Conservation (phyloP, 2,888 invertebrate genomes). For the Cylloceria caligata region DNA sequence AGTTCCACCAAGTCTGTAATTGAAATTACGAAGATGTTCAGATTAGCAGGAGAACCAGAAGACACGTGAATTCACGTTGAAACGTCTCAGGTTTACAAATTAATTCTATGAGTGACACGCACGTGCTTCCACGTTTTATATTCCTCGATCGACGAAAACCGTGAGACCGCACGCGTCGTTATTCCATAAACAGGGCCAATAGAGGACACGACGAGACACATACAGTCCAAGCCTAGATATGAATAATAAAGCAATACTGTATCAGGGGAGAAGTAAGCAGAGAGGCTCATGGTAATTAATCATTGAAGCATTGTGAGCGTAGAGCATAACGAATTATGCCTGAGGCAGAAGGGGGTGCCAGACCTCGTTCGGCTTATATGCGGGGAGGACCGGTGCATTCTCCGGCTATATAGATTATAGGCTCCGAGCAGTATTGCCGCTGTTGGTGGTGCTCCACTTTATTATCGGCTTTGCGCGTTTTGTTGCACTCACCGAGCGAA, state of each 20-base stretch:
- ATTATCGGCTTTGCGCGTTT: slow-evolving; percentile 58
- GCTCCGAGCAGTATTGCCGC: slow-evolving; percentile 38
- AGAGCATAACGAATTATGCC: slow-evolving; percentile 56
- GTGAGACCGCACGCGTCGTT: slow-evolving; percentile 63
- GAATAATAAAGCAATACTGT: slow-evolving; percentile 2
- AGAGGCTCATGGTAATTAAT: slow-evolving; percentile 43
- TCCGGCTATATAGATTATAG: slow-evolving; percentile 38
- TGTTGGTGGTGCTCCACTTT: slow-evolving; percentile 51
- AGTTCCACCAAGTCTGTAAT: no score
- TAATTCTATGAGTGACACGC: slow-evolving; percentile 55
- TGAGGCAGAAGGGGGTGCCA: slow-evolving; percentile 12
- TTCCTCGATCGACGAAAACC: slow-evolving; percentile 32
- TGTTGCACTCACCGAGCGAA: slow-evolving; percentile 41
- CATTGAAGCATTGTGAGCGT: slow-evolving; percentile 44
- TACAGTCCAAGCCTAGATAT: not conserved
- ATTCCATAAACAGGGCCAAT: slow-evolving; percentile 8
- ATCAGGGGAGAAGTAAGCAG: slow-evolving; percentile 8
- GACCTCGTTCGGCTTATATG: slow-evolving; percentile 2
- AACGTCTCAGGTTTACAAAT: slow-evolving; percentile 38
- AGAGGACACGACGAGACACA: not conserved
- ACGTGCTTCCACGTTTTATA: slow-evolving; percentile 51
- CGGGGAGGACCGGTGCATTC: slow-evolving; percentile 23
- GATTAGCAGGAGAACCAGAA: no score
- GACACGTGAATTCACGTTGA: not conserved
- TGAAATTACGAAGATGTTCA: no score